These are phyloP conservation scores for Eubucco bourcierii DNA, from an alignment of 2,113 vertebrate genomes.

Conservation along the genomic window DNA sequence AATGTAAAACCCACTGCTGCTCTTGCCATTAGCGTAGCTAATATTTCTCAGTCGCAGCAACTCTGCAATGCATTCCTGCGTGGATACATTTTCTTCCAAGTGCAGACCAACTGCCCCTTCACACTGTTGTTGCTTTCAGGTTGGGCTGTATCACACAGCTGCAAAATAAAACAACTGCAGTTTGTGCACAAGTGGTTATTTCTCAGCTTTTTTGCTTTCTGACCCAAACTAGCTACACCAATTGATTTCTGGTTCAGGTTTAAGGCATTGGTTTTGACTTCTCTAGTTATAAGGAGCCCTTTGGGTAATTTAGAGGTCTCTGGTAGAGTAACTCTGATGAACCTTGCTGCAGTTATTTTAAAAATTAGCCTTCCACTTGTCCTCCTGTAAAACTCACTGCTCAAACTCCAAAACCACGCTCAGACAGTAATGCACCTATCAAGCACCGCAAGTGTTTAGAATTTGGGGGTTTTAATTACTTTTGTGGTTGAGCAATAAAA, in stretches of 20 bases:
- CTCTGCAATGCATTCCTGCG: not conserved
- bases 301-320: not conserved
- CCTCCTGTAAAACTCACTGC: not conserved
- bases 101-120: not conserved
- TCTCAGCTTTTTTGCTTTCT: not conserved
- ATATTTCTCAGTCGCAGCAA: not conserved
- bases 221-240: not conserved
- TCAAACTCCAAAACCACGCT: not conserved
- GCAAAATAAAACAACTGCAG: not conserved
- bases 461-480: not conserved
- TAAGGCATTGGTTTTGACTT: not conserved
- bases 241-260: not conserved
- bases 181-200: not conserved
- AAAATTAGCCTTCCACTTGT: not conserved
- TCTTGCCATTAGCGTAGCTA: not conserved
- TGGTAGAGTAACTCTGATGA: not conserved
- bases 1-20: conserved; percentile 9
- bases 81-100: not conserved
- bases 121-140: not conserved
- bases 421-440: not conserved
- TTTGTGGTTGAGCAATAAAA: not conserved
- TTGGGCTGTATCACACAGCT: not conserved
- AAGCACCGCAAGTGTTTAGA: not conserved
- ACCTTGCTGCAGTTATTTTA: not conserved
- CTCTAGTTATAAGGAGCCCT: not conserved